Evolutionary conservation across 2,888 invertebrate species (phyloP), one percentile per base, ranked within the genome.

Genomic region (Drosophila helvetica): DNA sequence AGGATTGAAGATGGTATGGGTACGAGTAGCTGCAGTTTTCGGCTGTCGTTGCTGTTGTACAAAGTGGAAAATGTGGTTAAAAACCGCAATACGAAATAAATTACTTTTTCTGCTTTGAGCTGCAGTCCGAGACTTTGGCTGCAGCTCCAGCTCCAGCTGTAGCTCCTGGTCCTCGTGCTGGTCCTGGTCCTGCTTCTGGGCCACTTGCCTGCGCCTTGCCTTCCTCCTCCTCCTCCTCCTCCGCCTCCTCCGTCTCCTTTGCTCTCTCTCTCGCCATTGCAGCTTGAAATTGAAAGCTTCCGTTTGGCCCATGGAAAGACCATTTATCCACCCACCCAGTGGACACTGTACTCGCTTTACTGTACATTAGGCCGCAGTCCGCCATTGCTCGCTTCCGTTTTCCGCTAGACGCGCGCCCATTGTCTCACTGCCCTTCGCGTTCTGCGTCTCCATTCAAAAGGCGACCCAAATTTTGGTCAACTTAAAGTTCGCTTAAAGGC

Each of bases 221-320:
- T 61, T 66, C 67, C 57, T 66, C 65, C 64, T n/a, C 74, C 59
- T 27, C 62, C 74, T 65, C 22, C 22, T 22, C 22, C 22, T 22
- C 5, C 5, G 22, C 22, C 70, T 30, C 38, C 38, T 53, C 68
- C 70, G 62, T 25, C 70, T 30, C 38, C 10, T 30, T 53, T 64
- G 63, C 58, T 72, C 62, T 25, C 70, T 30, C 38, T n/a, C 30
- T 53, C 64, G 63, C 58, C 75, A 72, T 63, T 88, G 75, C 84
- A 88, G 88, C 86, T 85, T 86, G 79, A 88, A 85, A 85, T 88
- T 85, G 84, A 85, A 85, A 85, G 88, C 88, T 86, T 85, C 85
- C 85, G 85, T 63, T 87, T 19, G 58, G 58, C 71, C 60, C 54
- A 66, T 54, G 70, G 67, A 69, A 68, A 52, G 55, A 78, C 83